phyloP scores from a whole-genome alignment of 2,797 vertebrate species.

The Sebastes minor region DNA sequence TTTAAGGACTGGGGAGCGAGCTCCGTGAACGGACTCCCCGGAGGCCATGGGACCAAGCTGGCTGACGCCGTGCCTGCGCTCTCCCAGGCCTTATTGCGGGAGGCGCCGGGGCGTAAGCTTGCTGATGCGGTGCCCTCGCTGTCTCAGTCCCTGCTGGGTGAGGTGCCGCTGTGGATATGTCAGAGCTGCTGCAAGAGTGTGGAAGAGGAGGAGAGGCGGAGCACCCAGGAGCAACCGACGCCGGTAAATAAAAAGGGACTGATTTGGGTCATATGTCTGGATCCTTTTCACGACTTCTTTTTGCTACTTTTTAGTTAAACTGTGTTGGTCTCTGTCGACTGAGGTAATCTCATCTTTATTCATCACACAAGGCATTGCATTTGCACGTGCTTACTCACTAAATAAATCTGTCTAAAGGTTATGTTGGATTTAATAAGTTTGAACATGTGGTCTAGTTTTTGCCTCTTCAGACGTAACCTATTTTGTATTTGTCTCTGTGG shows the following conservation, averaged over 20 bases:
- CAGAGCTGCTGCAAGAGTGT: conserved; percentile 98
- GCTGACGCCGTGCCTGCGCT: conserved; percentile 90
- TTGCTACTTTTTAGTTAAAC: conserved; percentile 5
- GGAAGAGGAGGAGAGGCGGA: conserved; percentile 96
- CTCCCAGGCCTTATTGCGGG: conserved; percentile 94
- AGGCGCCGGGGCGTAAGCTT: conserved; percentile 91
- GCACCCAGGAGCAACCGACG: conserved; percentile 90
- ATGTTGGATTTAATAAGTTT: not conserved
- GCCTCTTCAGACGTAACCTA: not conserved
- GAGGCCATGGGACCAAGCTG: conserved; percentile 87
- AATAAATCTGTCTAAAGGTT: not conserved
- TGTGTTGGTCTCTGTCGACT: not conserved
- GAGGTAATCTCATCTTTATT: not conserved
- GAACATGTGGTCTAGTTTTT: not conserved
- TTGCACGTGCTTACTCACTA: not conserved
- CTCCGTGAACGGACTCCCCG: conserved; percentile 90
- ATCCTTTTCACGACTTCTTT: conserved; percentile 1
- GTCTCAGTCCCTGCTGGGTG: conserved; percentile 96
- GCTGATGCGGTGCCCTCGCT: conserved; percentile 94
- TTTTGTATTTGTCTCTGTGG: not conserved
- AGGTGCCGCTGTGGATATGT: conserved; percentile 99
- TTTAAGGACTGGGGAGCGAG: conserved; percentile 96
- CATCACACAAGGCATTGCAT: not conserved
- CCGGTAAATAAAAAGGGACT: conserved; percentile 82
- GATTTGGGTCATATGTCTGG: conserved; percentile 37